Conservation (phyloP, 2,888 invertebrate genomes). For the Chrysolina americana region DNA sequence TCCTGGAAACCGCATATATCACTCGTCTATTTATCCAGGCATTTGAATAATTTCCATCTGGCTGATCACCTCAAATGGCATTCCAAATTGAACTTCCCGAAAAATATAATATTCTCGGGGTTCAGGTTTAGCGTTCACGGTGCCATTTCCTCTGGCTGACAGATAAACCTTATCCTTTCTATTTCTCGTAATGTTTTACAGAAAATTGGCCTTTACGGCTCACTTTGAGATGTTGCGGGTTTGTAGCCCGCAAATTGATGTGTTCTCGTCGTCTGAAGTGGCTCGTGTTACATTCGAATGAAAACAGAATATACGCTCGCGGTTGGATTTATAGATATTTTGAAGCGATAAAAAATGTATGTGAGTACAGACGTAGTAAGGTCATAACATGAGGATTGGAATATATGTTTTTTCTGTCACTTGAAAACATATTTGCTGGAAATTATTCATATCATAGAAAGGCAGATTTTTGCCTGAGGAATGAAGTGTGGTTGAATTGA, state of each 20-base stretch:
- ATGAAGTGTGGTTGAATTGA: too few species aligned
- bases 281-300: conserved; percentile 49
- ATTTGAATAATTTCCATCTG: conserved; percentile 18
- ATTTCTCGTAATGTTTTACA: conserved; percentile 19
- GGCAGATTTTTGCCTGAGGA: too few species aligned
- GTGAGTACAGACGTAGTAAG: neutral
- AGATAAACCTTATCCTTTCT: conserved; percentile 14
- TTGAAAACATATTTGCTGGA: too few species aligned
- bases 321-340: conserved; percentile 48
- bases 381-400: neutral
- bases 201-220: conserved; percentile 35
- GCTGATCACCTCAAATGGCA: conserved; percentile 17
- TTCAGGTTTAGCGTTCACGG: neutral
- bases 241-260: conserved; percentile 48
- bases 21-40: conserved; percentile 4
- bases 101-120: conserved; percentile 9
- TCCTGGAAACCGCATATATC: conserved; percentile 1
- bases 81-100: neutral
- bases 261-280: conserved; percentile 47
- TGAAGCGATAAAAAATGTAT: conserved; percentile 16
- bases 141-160: neutral
- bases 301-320: conserved; percentile 49
- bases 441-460: too few species aligned
- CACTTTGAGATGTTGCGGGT: conserved; percentile 28
- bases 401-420: too few species aligned